A percentile compares a stretch with the other conserved stretches of the same genome.
These are phyloP conservation scores for Eptesicus fuscus DNA, from an alignment of 2,113 vertebrate species.

Conservation along the genomic window DNA sequence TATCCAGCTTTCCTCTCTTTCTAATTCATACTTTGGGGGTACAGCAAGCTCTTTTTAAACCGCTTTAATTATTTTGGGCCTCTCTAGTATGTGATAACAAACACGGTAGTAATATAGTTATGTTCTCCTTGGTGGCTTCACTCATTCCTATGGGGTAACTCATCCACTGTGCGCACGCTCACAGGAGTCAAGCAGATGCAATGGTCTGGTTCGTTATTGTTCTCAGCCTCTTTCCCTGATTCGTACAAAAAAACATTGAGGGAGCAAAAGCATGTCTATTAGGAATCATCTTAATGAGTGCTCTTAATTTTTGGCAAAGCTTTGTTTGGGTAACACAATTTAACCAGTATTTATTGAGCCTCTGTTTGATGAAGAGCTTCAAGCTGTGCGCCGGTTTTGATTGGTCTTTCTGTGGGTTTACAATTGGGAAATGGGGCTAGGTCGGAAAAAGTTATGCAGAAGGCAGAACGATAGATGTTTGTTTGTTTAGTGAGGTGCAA, in stretches of 20 bases:
- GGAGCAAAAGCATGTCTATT: neutral
- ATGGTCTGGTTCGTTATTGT: neutral
- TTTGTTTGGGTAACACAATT: neutral
- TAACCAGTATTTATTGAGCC: neutral
- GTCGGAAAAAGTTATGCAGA: neutral
- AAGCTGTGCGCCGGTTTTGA: neutral
- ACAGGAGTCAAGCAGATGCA: neutral
- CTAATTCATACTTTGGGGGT: neutral
- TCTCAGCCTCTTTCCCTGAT: neutral
- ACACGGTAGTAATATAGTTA: neutral
- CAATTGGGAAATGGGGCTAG: neutral
- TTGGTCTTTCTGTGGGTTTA: neutral
- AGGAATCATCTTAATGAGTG: conserved; percentile 13
- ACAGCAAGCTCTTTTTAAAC: neutral
- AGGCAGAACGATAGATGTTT: neutral
- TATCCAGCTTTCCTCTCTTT: neutral
- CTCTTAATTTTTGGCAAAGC: neutral
- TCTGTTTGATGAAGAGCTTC: neutral
- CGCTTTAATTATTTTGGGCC: conserved; percentile 39
- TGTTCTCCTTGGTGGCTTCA: neutral
- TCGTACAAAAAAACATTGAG: neutral
- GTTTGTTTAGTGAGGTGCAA: neutral
- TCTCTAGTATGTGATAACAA: conserved; percentile 6
- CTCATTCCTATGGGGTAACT: neutral
- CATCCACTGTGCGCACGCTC: neutral